Percentiles rank a stretch among this genome's conserved stretches.
Conservation (phyloP, 2,113 vertebrate species). For the Trochalopteron elliotii region DNA sequence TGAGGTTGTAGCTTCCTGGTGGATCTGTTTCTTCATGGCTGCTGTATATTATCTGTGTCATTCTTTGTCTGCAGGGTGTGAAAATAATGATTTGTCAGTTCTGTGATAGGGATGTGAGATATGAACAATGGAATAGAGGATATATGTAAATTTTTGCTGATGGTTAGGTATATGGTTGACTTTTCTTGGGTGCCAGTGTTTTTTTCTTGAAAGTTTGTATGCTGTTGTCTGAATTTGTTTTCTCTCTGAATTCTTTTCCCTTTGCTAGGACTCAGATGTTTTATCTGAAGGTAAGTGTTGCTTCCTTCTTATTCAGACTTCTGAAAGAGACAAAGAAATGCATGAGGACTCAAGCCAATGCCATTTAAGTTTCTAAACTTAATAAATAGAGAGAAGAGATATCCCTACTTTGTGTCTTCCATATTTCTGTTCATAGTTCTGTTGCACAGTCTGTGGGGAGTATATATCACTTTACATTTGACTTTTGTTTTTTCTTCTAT, state of each 20-base stretch:
- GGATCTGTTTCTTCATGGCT: not conserved
- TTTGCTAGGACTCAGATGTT: not conserved
- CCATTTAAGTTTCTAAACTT: not conserved
- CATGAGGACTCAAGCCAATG: not conserved
- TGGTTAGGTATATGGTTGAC: not conserved
- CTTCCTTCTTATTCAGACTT: not conserved
- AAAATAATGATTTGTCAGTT: not conserved
- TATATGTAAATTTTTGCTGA: not conserved
- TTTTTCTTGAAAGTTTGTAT: not conserved
- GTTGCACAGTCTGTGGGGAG: not conserved
- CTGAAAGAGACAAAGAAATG: not conserved
- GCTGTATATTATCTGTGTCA: rapidly evolving
- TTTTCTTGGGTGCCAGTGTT: not conserved
- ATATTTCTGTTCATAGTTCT: not conserved
- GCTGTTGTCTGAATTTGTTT: not conserved
- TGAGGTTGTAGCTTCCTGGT: not conserved
- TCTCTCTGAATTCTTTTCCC: not conserved
- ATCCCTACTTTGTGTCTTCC: not conserved
- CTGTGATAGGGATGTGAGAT: not conserved
- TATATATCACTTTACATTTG: rapidly evolving
- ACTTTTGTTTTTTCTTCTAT: not conserved
- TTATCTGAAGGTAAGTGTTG: not conserved
- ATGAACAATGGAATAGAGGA: not conserved
- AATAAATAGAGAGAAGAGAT: not conserved
- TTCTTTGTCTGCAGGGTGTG: not conserved